Conservation (phyloP, 2,888 invertebrate genomes). For the Agapostemon virescens region DNA sequence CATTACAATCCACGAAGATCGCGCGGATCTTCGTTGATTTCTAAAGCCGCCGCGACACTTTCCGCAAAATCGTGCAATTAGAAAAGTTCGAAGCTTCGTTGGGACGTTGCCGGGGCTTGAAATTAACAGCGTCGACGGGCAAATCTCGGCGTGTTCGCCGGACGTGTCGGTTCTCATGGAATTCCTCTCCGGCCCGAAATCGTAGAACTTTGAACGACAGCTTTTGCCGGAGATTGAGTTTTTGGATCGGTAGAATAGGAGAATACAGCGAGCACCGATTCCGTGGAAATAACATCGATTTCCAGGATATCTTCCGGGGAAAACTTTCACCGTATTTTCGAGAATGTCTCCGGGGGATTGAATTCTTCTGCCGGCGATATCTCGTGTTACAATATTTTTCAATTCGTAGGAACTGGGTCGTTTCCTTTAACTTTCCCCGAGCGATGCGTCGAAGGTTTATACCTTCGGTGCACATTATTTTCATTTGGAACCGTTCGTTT, state of each 20-base stretch:
- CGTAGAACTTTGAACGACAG: not conserved
- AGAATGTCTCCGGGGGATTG: slow-evolving; percentile 21
- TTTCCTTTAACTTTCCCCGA: not conserved
- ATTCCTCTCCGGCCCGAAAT: not conserved
- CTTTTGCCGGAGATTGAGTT: not conserved
- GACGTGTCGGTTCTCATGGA: not conserved
- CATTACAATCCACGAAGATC: slow-evolving; percentile 8
- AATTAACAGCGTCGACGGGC: not conserved
- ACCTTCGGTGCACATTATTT: not conserved
- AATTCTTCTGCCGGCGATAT: slow-evolving; percentile 6
- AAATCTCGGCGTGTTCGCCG: not conserved
- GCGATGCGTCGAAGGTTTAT: not conserved
- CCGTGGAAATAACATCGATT: slow-evolving; percentile 14
- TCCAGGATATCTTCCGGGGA: slow-evolving; percentile 6
- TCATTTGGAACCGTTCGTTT: not conserved
- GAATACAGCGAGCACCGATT: slow-evolving; percentile 10
- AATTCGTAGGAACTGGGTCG: not conserved
- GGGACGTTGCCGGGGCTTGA: not conserved
- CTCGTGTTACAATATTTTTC: not conserved
- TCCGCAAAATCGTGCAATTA: slow-evolving; percentile 13
- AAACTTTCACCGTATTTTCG: slow-evolving; percentile 11
- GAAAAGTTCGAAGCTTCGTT: slow-evolving; percentile 5
- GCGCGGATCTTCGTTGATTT: not conserved
- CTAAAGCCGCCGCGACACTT: slow-evolving; percentile 7
- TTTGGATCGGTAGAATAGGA: not conserved